Evolutionary conservation across 2,113 vertebrate species (phyloP), one percentile per base, ranked within the genome.

Genomic region (Stercorarius parasiticus): DNA sequence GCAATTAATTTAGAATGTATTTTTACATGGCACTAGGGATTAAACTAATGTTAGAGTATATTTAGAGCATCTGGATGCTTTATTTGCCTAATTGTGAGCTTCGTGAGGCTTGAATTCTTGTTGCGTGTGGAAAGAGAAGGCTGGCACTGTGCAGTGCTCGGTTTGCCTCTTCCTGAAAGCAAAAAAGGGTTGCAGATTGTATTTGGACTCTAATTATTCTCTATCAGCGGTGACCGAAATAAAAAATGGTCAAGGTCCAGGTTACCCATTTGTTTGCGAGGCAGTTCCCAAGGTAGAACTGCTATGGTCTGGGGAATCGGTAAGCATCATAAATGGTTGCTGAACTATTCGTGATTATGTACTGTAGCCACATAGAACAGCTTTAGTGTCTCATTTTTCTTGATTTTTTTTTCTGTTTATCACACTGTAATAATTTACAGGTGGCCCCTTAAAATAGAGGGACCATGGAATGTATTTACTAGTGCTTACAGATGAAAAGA

Each of bases 351-450:
- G 0, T 71, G 40, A 53, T 56, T 61, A 52, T 69, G n/a, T 94
- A 56, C 38, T 69, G 6, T 40, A 80, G 74, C 49, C 45, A 62
- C 59, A 15, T 8, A 17, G 5, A 82, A 43, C 18, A 90, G 72
- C 67, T 72, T 23, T 26, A 82, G 11, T 55, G 25, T 59, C 40
- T 89, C 23, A 8, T 78, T 77, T 65, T 74, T 89, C 66, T 76
- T 65, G 13, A 50, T 27, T 64, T n/a, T 55, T 53, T n/a, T 88
- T 94, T 95, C 32, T 86, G 36, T 88, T 86, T 74, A 90, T 95
- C 86, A 62, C 67, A 38, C 84, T 95, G 83, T 91, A 87, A 61
- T 81, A 80, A 96, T 91, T 80, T 92, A 55, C 93, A 92, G 74
- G 50, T 70, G 82, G 59, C 55, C 40, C 26, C 66, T 55, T 76